Evolutionary conservation across 2,888 invertebrate species (phyloP).

Genomic region (Eilema sororculum): DNA sequence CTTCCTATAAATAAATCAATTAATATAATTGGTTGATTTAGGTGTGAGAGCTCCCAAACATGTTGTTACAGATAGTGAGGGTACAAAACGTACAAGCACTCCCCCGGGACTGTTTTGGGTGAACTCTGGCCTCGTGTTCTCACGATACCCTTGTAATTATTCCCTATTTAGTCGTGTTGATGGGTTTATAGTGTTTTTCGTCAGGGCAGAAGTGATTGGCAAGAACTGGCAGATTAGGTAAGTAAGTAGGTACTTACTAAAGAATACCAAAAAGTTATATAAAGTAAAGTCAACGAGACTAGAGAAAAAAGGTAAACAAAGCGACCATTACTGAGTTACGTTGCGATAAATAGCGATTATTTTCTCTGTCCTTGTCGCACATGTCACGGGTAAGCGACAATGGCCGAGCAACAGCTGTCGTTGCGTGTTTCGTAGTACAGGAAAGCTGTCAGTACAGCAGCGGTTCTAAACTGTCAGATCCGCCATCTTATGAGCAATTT

Average conservation of each 20-base stretch:
- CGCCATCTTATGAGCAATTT: too few species aligned
- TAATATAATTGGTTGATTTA: slow-evolving; percentile 60
- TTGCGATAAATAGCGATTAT: too few species aligned
- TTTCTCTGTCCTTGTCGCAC: too few species aligned
- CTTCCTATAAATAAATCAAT: slow-evolving; percentile 39
- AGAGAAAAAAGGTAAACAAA: too few species aligned
- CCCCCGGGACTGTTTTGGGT: slow-evolving; percentile 53
- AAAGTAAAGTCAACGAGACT: too few species aligned
- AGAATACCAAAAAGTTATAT: neutral
- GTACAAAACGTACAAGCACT: slow-evolving; percentile 46
- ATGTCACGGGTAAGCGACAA: too few species aligned
- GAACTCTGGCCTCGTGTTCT: slow-evolving; percentile 56
- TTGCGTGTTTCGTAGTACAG: too few species aligned
- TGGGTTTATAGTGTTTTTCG: slow-evolving; percentile 41
- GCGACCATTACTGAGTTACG: too few species aligned
- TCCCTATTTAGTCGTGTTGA: slow-evolving; percentile 34
- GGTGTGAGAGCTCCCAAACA: slow-evolving; percentile 52
- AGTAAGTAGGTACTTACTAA: too few species aligned
- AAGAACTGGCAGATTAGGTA: neutral
- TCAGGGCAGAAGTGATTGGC: neutral
- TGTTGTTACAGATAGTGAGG: slow-evolving; percentile 45
- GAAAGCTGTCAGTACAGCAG: too few species aligned
- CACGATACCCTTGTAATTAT: slow-evolving; percentile 54
- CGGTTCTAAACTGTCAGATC: too few species aligned
- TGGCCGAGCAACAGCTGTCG: too few species aligned